Percentiles rank a stretch among this genome's conserved stretches.
phyloP scores from a whole-genome alignment of 1,140 invertebrate genomes.

The Anastatus disparis region DNA sequence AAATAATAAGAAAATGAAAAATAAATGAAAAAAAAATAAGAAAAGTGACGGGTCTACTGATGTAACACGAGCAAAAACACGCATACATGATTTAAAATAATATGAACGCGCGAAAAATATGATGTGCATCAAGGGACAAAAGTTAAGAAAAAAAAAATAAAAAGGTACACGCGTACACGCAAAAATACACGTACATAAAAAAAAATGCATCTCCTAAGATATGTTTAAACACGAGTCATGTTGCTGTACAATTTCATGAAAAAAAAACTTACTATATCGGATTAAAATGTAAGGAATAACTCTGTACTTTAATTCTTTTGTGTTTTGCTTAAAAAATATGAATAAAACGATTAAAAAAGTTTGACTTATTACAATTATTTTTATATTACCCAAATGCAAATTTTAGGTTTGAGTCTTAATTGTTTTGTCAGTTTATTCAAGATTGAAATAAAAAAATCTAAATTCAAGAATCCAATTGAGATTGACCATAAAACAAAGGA shows the following conservation, averaged over 20 bases:
- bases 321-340: constrained; percentile 67
- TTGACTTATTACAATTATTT: too few species aligned
- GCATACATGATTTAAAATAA: constrained; percentile 3
- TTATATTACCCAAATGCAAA: too few species aligned
- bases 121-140: constrained; percentile 10
- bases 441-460: too few species aligned
- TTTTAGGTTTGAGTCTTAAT: too few species aligned
- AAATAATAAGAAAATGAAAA: too few species aligned
- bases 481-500: too few species aligned
- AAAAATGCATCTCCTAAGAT: constrained; percentile 44
- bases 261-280: constrained; percentile 60
- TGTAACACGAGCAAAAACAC: not conserved
- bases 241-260: constrained; percentile 59
- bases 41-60: constrained; percentile 11
- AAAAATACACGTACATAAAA: constrained; percentile 37
- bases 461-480: too few species aligned
- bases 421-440: too few species aligned
- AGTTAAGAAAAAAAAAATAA: too few species aligned
- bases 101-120: constrained; percentile 38
- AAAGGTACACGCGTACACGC: constrained; percentile 43
- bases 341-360: constrained; percentile 63
- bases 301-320: constrained; percentile 66
- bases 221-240: constrained; percentile 54
- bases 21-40: not conserved
- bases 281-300: constrained; percentile 62